A percentile compares a stretch with the other conserved stretches of the same genome.
Evolutionary conservation across 2,113 vertebrate genomes (phyloP).

Genomic region (Calonectris borealis): DNA sequence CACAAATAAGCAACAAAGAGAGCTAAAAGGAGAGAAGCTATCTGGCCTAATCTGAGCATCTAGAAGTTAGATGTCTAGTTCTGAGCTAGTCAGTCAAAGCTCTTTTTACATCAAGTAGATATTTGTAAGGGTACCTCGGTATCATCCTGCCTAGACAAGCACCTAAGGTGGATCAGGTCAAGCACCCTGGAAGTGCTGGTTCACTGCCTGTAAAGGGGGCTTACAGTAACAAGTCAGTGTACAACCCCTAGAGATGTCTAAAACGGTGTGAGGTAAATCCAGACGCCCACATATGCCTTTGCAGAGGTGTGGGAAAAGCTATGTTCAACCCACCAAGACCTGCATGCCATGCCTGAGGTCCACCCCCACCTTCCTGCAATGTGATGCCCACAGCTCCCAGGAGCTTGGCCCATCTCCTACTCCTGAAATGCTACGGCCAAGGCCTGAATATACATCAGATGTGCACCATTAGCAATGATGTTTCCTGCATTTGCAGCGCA

Average conservation of each 20-base stretch:
- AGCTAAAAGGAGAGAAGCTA: neutral
- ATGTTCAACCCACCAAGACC: neutral
- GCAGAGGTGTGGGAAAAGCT: neutral
- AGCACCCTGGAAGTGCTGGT: neutral
- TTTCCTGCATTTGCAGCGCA: slow-evolving; percentile 30
- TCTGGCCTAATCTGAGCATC: neutral
- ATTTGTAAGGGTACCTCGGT: neutral
- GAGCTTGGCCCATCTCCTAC: neutral
- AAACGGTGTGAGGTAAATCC: neutral
- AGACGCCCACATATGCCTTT: neutral
- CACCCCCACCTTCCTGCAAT: neutral
- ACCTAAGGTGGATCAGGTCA: neutral
- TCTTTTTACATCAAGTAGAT: neutral
- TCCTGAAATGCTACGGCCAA: neutral
- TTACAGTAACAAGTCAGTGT: neutral
- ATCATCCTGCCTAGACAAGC: neutral
- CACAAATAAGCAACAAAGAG: neutral
- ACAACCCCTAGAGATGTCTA: neutral
- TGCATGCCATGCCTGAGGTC: neutral
- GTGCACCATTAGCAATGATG: slow-evolving; percentile 13
- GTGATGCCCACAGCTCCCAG: neutral
- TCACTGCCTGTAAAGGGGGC: neutral
- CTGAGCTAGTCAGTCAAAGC: neutral
- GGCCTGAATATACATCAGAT: slow-evolving; percentile 14
- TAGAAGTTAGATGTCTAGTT: neutral